Conservation (phyloP, 2,888 invertebrate species). For the Aelia acuminata region DNA sequence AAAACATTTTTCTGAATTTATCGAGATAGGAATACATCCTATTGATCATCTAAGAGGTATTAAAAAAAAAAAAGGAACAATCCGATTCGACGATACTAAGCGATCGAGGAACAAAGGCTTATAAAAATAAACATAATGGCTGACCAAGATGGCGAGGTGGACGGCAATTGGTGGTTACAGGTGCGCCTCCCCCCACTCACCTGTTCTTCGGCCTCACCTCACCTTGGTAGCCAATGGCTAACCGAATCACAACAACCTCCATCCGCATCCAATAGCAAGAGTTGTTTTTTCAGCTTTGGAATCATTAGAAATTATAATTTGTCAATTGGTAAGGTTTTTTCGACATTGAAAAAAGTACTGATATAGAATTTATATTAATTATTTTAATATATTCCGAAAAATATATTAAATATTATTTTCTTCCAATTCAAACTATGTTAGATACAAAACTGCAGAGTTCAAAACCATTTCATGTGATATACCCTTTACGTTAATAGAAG, state of each 20-base stretch:
- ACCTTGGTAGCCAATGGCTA: background rate
- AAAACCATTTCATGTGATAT: too few relatives aligned
- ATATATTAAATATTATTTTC: too few relatives aligned
- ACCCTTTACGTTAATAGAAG: too few relatives aligned
- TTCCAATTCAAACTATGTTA: too few relatives aligned
- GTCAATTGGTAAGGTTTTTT: too few relatives aligned
- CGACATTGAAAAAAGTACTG: too few relatives aligned
- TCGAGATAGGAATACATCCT: background rate
- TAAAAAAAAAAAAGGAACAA: background rate
- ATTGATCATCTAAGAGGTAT: background rate
- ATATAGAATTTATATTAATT: too few relatives aligned
- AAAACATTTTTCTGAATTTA: background rate
- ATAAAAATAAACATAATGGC: slow-evolving; percentile 1
- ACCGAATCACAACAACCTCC: background rate
- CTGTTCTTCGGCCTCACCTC: background rate
- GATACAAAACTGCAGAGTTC: too few relatives aligned
- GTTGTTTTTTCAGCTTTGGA: background rate
- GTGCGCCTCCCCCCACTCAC: background rate
- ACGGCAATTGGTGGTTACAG: background rate
- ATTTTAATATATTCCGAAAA: too few relatives aligned
- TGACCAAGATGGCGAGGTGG: slow-evolving; percentile 30
- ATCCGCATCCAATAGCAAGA: background rate
- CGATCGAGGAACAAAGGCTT: background rate
- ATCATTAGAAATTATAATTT: too few relatives aligned
- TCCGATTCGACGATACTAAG: background rate